Base-by-base conservation (phyloP, 2,888 invertebrate species). In the Acanthopleura granulata region DNA sequence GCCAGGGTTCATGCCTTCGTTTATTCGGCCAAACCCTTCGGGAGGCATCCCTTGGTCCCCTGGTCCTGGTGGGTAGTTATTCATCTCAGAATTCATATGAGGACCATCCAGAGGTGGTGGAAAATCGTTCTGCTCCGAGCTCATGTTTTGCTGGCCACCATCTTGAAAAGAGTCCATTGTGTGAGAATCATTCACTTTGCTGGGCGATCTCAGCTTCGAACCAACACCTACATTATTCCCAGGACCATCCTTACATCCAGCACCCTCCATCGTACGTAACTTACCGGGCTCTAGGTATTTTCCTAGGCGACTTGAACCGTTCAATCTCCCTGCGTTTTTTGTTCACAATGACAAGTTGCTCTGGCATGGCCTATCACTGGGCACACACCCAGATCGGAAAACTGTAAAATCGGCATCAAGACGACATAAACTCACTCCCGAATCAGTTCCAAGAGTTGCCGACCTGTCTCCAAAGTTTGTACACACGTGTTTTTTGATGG, bases 121-220 rank as follows among this genome's bases (percentile, higher is more conserved):
- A 80, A 79, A 84, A 73, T 86, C 85, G 79, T 78, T 82, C 78
- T 84, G 85, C 78, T 86, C 86, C 72, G 84, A 78, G 78, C 84
- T 85, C 84, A 84, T 85, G 79, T 85, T 85, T 81, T 84, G 85
- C 76, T 84, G 85, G 81, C 87, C 87, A 83, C 88, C 88, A 88
- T 89, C 88, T 89, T 89, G 89, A 85, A 87, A 86, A 81, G 85
- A 85, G 83, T 87, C 87, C 87, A 87, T 88, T 87, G 88, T 87
- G 84, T 83, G 84, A 76, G 81, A 75, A 77, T 84, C 85, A 78
- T 82, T 79, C 72, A 81, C 80, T 74, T 81, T 80, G 74, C 80
- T 83, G 61, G 84, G 82, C 72, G 85, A 84, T 80, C 84, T 83
- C 73, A 83, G 81, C 80, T 86, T 86, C 74, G 79, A 81, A 78